Conservation (phyloP, 2,888 invertebrate species). For the Drosophila testacea region DNA sequence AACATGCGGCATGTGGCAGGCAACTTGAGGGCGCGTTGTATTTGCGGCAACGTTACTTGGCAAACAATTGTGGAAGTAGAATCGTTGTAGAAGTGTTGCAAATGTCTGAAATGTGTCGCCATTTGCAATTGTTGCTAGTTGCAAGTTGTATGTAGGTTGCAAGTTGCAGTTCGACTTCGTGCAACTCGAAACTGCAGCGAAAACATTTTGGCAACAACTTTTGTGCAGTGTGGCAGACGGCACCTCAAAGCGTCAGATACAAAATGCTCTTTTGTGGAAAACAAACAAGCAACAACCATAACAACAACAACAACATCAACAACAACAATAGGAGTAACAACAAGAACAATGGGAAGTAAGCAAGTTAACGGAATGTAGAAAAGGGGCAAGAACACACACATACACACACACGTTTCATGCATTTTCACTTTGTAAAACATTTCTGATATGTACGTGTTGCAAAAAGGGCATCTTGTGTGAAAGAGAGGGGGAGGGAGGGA, state of each 20-base stretch:
- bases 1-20: conserved; percentile 18
- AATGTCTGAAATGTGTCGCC: conserved; percentile 74
- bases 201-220: conserved; percentile 64
- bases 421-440: conserved; percentile 80
- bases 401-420: conserved; percentile 72
- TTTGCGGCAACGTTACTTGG: conserved; percentile 23
- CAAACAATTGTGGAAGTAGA: conserved; percentile 29
- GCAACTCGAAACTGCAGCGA: conserved; percentile 50
- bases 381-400: conserved; percentile 53
- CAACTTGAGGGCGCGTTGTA: conserved; percentile 33
- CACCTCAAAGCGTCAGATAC: conserved; percentile 53
- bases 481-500: neutral
- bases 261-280: conserved; percentile 74
- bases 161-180: conserved; percentile 29
- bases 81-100: conserved; percentile 61
- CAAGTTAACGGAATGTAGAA: conserved; percentile 1
- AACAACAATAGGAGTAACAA: neutral
- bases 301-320: conserved; percentile 25
- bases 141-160: conserved; percentile 21
- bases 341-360: neutral
- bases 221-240: conserved; percentile 70
- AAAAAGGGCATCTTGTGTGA: neutral
- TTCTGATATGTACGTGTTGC: conserved; percentile 73
- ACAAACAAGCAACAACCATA: conserved; percentile 46
- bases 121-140: conserved; percentile 54